Evolutionary conservation across 2,888 invertebrate genomes (phyloP).

Genomic region (Oligia strigilis): DNA sequence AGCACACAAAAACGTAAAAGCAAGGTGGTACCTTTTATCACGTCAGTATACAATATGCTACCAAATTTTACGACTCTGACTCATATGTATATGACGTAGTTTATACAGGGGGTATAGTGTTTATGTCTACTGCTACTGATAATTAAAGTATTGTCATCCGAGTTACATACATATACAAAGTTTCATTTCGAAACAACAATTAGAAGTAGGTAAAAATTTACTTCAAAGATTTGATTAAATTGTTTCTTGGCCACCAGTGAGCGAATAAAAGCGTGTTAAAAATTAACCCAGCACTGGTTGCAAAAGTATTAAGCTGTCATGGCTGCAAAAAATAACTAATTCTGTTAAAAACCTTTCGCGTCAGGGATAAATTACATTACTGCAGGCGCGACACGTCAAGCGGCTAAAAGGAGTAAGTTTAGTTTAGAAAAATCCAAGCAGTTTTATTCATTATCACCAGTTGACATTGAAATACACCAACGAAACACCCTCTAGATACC

Average conservation of each 20-base stretch:
- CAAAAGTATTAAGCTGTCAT: background rate
- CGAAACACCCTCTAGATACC: constrained; percentile 9
- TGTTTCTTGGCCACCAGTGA: background rate
- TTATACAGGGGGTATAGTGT: background rate
- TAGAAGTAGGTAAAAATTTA: background rate
- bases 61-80: constrained; percentile 31
- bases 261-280: background rate
- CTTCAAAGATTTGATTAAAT: background rate
- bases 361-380: background rate
- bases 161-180: background rate
- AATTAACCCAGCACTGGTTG: background rate
- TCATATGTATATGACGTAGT: constrained; percentile 15
- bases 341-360: background rate
- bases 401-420: background rate
- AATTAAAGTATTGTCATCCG: background rate
- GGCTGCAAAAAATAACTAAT: background rate
- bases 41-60: constrained; percentile 12
- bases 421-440: background rate
- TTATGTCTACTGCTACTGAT: background rate
- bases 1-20: constrained; percentile 29
- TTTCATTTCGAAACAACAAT: background rate
- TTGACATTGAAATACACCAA: background rate
- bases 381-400: background rate
- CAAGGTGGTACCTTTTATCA: background rate
- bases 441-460: background rate